Percentiles rank a stretch among this genome's conserved stretches.
Conservation (phyloP, 2,797 vertebrate genomes). For the Artibeus jamaicensis region DNA sequence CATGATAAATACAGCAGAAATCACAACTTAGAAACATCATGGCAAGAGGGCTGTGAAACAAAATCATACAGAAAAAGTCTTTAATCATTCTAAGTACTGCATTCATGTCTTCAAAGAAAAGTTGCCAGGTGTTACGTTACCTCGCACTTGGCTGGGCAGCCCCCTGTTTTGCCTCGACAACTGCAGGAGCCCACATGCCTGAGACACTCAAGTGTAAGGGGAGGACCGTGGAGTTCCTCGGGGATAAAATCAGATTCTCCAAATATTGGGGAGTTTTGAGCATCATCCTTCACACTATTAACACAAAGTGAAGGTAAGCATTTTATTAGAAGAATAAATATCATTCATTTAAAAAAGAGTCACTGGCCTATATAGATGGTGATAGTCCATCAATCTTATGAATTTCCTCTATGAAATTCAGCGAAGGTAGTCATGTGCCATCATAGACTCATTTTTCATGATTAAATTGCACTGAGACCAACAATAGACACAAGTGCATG, state of each 20-base stretch:
- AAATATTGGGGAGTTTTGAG: background rate
- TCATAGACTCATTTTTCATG: background rate
- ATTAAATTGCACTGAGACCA: background rate
- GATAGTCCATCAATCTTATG: background rate
- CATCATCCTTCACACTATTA: background rate
- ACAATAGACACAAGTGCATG: background rate
- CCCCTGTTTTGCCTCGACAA: background rate
- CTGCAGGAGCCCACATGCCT: background rate
- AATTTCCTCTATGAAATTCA: background rate
- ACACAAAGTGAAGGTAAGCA: background rate
- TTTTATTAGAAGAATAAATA: background rate
- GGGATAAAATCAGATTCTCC: background rate
- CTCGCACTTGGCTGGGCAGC: background rate
- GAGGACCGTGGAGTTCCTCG: background rate
- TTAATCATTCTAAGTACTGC: background rate
- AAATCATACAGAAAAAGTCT: background rate
- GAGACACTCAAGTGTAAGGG: background rate
- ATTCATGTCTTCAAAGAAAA: background rate
- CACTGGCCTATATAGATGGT: background rate
- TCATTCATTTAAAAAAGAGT: background rate
- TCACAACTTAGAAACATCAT: background rate
- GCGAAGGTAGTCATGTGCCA: rapidly evolving
- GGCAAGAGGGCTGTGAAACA: background rate
- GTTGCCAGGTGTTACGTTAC: background rate
- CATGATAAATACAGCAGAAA: background rate